These are phyloP conservation scores for Tursiops truncatus DNA, from an alignment of 2,113 vertebrate species.

Conservation along the genomic window DNA sequence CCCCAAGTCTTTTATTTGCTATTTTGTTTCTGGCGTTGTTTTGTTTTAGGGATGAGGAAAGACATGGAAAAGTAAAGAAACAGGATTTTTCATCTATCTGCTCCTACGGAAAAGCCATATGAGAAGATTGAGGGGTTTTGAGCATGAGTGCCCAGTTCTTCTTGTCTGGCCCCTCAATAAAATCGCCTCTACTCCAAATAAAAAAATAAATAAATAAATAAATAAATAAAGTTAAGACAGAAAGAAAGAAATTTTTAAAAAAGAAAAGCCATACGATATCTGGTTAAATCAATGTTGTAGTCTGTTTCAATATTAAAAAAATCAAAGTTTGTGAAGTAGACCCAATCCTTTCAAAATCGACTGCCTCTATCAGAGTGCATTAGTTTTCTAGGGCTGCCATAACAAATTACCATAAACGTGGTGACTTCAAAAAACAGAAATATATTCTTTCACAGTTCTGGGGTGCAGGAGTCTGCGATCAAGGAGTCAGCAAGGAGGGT, in stretches of 20 bases:
- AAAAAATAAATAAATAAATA: too few species aligned
- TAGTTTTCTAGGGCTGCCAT: not conserved
- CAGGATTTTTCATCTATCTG: not conserved
- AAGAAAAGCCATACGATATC: not conserved
- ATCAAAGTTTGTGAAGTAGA: not conserved
- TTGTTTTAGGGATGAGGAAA: not conserved
- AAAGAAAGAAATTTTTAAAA: too few species aligned
- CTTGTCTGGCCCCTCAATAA: too few species aligned
- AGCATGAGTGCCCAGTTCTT: too few species aligned
- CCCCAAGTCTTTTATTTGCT: not conserved
- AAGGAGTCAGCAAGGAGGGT: too few species aligned
- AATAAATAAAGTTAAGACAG: too few species aligned
- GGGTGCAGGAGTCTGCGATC: not conserved
- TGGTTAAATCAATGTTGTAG: not conserved
- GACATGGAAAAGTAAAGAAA: not conserved
- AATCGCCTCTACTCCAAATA: too few species aligned
- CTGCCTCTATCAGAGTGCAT: not conserved
- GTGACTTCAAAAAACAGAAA: not conserved
- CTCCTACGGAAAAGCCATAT: not conserved
- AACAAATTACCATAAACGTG: not conserved
- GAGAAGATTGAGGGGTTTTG: too few species aligned
- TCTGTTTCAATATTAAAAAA: not conserved
- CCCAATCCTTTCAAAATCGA: not conserved
- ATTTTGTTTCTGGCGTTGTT: not conserved
- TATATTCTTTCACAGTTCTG: not conserved